Evolutionary conservation across 2,113 vertebrate genomes (phyloP).

Genomic region (Turnix velox): DNA sequence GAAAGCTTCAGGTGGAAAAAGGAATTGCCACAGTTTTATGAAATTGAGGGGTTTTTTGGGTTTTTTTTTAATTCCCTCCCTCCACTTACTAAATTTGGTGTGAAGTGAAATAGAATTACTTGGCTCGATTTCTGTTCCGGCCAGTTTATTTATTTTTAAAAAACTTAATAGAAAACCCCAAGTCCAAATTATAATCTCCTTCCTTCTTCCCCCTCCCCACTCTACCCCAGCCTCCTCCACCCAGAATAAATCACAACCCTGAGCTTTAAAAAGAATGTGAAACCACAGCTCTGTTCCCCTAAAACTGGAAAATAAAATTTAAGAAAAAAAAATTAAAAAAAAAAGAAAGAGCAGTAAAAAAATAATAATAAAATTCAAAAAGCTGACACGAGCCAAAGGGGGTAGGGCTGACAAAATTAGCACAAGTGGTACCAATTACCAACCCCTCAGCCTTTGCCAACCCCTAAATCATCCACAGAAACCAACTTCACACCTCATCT

Average conservation of each 20-base stretch:
- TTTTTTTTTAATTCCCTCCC: neutral
- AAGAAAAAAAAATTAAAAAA: neutral
- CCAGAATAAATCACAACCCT: conserved; percentile 9
- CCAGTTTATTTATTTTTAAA: neutral
- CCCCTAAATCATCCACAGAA: conserved; percentile 6
- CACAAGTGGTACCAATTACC: conserved; percentile 34
- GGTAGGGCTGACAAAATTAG: neutral
- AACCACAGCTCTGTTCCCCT: neutral
- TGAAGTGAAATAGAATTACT: neutral
- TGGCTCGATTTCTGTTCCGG: neutral
- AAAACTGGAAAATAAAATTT: neutral
- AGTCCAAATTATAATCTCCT: neutral
- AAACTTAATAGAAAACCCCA: neutral
- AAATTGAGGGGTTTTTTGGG: neutral
- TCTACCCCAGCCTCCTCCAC: neutral
- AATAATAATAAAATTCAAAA: neutral
- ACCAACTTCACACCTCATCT: conserved; percentile 30
- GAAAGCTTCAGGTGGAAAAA: neutral
- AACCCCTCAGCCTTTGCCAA: neutral
- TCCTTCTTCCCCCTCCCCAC: neutral
- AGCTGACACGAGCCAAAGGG: neutral
- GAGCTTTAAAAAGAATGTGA: neutral
- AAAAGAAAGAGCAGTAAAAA: neutral
- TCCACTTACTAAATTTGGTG: neutral
- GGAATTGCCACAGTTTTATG: accelerated